These are phyloP conservation scores for Micromesistius poutassou DNA, from an alignment of 2,797 vertebrate genomes.

Conservation along the genomic window DNA sequence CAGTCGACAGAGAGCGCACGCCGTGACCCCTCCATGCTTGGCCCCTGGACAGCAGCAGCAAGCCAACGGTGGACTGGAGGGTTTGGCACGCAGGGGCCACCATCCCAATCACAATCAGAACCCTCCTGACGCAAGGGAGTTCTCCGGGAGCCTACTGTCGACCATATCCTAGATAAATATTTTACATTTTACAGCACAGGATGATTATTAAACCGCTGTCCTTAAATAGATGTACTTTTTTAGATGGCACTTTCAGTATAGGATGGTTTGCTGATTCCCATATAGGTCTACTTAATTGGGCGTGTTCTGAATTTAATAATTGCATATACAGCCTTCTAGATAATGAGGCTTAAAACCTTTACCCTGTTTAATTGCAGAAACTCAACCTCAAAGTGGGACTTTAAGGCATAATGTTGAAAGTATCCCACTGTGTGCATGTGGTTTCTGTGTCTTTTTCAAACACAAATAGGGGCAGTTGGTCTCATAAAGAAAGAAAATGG, in stretches of 20 bases:
- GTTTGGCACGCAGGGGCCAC: slow-evolving; percentile 43
- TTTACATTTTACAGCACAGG: slow-evolving; percentile 9
- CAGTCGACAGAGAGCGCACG: too few species aligned
- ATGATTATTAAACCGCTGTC: not conserved
- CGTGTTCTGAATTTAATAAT: not conserved
- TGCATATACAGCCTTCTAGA: too few species aligned
- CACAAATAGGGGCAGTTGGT: not conserved
- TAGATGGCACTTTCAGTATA: not conserved
- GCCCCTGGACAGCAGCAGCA: not conserved
- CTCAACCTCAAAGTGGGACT: not conserved
- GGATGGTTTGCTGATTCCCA: not conserved
- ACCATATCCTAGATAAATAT: slow-evolving; percentile 31
- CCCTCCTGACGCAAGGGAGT: slow-evolving; percentile 39
- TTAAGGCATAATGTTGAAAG: not conserved
- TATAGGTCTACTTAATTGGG: not conserved
- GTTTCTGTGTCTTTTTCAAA: not conserved
- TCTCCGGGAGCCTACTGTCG: slow-evolving; percentile 34
- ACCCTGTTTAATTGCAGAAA: not conserved
- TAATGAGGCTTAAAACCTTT: not conserved
- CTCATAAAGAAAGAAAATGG: too few species aligned
- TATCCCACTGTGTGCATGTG: not conserved
- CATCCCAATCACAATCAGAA: slow-evolving; percentile 38
- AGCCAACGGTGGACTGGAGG: slow-evolving; percentile 28
- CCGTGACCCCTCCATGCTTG: too few species aligned
- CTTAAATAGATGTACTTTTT: not conserved